A percentile compares a stretch with the other conserved stretches of the same genome.
Conservation (phyloP, 2,888 invertebrate genomes). For the Mesochorus sp. region DNA sequence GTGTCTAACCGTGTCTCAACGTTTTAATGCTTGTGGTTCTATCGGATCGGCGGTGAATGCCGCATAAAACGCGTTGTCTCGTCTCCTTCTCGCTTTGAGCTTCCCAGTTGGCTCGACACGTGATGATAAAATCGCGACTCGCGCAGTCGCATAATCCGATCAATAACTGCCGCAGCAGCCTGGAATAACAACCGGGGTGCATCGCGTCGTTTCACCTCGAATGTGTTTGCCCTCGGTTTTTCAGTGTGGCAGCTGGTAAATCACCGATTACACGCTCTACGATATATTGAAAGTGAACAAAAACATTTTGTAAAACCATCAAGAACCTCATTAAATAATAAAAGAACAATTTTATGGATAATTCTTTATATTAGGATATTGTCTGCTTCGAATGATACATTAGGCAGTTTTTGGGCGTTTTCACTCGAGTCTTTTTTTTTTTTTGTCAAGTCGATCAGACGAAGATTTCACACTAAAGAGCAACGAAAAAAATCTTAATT, state of each 20-base stretch:
- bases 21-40: conserved; percentile 61
- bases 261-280: too few species aligned
- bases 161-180: conserved; percentile 65
- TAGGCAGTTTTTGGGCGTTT: too few species aligned
- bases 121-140: conserved; percentile 64
- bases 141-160: conserved; percentile 72
- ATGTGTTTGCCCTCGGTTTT: neutral
- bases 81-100: conserved; percentile 40
- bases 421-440: too few species aligned
- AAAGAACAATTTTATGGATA: too few species aligned
- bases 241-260: neutral
- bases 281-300: too few species aligned
- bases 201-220: neutral
- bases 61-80: conserved; percentile 62
- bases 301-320: too few species aligned
- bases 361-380: too few species aligned
- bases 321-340: too few species aligned
- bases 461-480: too few species aligned
- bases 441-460: too few species aligned
- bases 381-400: too few species aligned
- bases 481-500: too few species aligned
- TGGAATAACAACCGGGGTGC: conserved; percentile 32
- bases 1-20: conserved; percentile 65
- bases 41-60: conserved; percentile 50
- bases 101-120: conserved; percentile 64